Evolutionary conservation across 2,113 vertebrate genomes (phyloP).

Genomic region (Mesembrinibis cayennensis): DNA sequence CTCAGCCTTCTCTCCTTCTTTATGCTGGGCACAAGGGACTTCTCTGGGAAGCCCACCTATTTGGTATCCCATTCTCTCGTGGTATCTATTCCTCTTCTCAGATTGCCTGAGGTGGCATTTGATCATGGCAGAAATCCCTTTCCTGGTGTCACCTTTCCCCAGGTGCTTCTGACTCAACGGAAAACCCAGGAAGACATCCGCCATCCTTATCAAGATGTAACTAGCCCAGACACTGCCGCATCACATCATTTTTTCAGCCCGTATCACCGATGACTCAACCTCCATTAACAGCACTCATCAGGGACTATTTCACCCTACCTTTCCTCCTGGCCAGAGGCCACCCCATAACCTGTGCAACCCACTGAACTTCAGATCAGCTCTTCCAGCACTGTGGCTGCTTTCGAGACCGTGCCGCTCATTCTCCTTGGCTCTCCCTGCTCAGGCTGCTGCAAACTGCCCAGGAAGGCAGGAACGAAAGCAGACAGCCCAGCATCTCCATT

Average conservation of each 20-base stretch:
- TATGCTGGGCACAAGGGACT: background rate
- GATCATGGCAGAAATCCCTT: background rate
- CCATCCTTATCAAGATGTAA: constrained; percentile 41
- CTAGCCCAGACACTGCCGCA: constrained; percentile 1
- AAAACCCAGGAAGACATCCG: constrained; percentile 10
- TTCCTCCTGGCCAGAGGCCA: background rate
- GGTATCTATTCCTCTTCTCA: background rate
- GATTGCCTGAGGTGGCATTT: background rate
- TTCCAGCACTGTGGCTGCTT: background rate
- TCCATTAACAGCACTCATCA: background rate
- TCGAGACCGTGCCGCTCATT: background rate
- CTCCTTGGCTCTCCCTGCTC: accelerated
- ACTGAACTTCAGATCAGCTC: background rate
- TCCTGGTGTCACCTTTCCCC: background rate
- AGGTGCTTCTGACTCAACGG: constrained; percentile 39
- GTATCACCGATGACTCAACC: background rate
- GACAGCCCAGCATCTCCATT: background rate
- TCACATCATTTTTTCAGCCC: background rate
- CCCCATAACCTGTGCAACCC: background rate
- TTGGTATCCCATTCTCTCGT: background rate
- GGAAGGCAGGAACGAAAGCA: background rate
- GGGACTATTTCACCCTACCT: background rate
- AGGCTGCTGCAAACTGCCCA: background rate
- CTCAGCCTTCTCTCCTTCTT: background rate
- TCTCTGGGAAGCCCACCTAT: background rate